These are phyloP conservation scores for Dinothrombium tinctorium DNA, from an alignment of 1,140 invertebrate genomes.

Conservation along the genomic window DNA sequence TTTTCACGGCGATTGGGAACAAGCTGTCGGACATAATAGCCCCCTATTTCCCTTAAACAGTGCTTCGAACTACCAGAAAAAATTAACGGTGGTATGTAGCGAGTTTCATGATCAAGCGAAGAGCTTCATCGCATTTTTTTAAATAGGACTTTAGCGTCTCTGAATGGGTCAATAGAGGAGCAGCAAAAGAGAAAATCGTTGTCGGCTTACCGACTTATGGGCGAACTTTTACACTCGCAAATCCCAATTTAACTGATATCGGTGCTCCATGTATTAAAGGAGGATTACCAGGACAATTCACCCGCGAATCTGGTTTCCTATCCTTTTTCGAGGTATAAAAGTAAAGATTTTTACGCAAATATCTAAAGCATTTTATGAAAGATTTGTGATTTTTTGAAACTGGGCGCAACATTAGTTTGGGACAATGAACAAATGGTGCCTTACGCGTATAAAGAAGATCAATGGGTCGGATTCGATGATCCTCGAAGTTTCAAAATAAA, in stretches of 20 bases:
- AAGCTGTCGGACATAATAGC: constrained; percentile 19
- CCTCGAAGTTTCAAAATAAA: constrained; percentile 74
- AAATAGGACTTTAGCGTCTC: constrained; percentile 56
- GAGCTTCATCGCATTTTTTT: neutral
- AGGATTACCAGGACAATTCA: constrained; percentile 45
- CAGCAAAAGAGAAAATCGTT: constrained; percentile 79
- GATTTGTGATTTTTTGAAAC: constrained; percentile 60
- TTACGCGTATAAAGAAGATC: constrained; percentile 66
- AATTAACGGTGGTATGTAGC: constrained; percentile 17
- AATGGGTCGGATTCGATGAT: constrained; percentile 91
- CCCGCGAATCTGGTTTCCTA: constrained; percentile 65
- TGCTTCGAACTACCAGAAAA: constrained; percentile 32
- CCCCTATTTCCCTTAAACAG: constrained; percentile 66
- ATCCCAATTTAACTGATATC: constrained; percentile 66
- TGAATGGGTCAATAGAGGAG: constrained; percentile 80
- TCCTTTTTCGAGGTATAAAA: constrained; percentile 54
- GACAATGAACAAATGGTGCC: constrained; percentile 65
- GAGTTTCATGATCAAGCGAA: neutral
- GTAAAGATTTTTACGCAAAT: neutral
- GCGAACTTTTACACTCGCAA: constrained; percentile 71
- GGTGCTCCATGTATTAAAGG: constrained; percentile 68
- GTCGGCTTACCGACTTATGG: constrained; percentile 91
- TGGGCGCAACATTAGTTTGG: constrained; percentile 71
- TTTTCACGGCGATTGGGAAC: constrained; percentile 19
- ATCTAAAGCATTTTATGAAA: constrained; percentile 14